Conservation (phyloP, 2,888 invertebrate genomes). For the Cryptophagus acutangulus region DNA sequence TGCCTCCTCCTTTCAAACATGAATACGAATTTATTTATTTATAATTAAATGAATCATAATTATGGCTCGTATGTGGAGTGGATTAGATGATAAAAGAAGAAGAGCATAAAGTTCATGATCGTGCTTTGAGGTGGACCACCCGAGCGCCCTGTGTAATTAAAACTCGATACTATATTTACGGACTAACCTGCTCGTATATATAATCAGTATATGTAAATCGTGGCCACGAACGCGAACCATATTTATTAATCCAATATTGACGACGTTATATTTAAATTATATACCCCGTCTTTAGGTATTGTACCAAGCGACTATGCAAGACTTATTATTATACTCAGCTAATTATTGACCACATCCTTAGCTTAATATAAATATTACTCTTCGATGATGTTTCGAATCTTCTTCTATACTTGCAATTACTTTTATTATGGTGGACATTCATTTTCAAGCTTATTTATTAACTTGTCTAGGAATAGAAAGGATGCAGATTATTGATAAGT, state of each 20-base stretch:
- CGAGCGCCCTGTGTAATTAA: conserved; percentile 45
- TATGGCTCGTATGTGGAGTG: too few relatives aligned
- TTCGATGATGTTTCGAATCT: too few relatives aligned
- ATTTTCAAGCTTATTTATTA: too few relatives aligned
- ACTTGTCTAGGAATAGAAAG: too few relatives aligned
- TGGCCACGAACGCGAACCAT: conserved; percentile 43
- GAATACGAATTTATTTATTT: too few relatives aligned
- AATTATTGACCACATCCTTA: conserved; percentile 38
- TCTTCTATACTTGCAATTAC: too few relatives aligned
- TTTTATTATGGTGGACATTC: too few relatives aligned
- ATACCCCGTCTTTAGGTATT: conserved; percentile 43
- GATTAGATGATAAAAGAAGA: too few relatives aligned
- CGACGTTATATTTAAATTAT: conserved; percentile 44
- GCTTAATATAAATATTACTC: too few relatives aligned
- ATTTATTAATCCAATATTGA: conserved; percentile 47
- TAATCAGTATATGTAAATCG: conserved; percentile 49
- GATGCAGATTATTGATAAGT: too few relatives aligned
- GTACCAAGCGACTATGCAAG: conserved; percentile 31
- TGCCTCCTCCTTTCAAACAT: too few relatives aligned
- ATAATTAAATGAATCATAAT: too few relatives aligned
- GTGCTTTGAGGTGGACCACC: conserved; percentile 42
- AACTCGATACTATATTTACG: conserved; percentile 41
- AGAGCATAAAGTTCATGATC: conserved; percentile 35
- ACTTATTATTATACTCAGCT: conserved; percentile 40
- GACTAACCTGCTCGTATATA: conserved; percentile 31